phyloP scores from a whole-genome alignment of 2,113 vertebrate species.

The Leptosomus discolor region DNA sequence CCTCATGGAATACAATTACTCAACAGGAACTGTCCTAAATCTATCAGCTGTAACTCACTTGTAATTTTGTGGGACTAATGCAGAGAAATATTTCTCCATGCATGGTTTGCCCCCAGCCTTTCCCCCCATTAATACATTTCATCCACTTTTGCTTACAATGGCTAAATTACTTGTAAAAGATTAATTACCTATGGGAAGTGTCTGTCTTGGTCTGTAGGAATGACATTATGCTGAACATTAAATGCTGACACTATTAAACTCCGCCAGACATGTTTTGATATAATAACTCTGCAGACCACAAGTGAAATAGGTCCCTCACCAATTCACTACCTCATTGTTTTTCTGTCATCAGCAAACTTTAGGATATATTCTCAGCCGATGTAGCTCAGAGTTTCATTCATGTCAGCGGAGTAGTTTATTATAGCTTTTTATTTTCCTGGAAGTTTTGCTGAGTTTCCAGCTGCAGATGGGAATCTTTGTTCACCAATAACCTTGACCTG shows the following conservation, averaged over 20 bases:
- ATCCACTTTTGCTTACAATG: slow-evolving; percentile 45
- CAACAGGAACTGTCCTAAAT: slow-evolving; percentile 68
- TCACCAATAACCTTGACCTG: not conserved
- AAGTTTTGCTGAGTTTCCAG: slow-evolving; percentile 23
- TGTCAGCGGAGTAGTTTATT: not conserved
- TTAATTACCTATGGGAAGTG: slow-evolving; percentile 54
- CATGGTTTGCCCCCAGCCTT: slow-evolving; percentile 24
- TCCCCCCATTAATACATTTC: slow-evolving; percentile 53
- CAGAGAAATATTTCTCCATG: slow-evolving; percentile 41
- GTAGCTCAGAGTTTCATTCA: not conserved
- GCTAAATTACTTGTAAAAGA: slow-evolving; percentile 54
- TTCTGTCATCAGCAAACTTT: slow-evolving; percentile 53
- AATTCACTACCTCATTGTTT: slow-evolving; percentile 51
- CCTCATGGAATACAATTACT: slow-evolving; percentile 69
- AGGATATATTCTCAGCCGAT: not conserved
- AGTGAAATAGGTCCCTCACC: slow-evolving; percentile 40
- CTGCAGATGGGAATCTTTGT: not conserved
- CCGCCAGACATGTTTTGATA: slow-evolving; percentile 27
- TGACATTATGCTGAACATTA: slow-evolving; percentile 32
- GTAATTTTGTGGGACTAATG: slow-evolving; percentile 36
- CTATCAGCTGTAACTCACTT: slow-evolving; percentile 63
- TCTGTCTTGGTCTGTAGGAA: slow-evolving; percentile 37
- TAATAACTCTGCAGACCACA: slow-evolving; percentile 37
- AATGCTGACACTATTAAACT: slow-evolving; percentile 50
- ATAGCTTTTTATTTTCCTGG: slow-evolving; percentile 4